Evolutionary conservation across 2,113 vertebrate genomes (phyloP).

Genomic region (Perca schrenkii): DNA sequence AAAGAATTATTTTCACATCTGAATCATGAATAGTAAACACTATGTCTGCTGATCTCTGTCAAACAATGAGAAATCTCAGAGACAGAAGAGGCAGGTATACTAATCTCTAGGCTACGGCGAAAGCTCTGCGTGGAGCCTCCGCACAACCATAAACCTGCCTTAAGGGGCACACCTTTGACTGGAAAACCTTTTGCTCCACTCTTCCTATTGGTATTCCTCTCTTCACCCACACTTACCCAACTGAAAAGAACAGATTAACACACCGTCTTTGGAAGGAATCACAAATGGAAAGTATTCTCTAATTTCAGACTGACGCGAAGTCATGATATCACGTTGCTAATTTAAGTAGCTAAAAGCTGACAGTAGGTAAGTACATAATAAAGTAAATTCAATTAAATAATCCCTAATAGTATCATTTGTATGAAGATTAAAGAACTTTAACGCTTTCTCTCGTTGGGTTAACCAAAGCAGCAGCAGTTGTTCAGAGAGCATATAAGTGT

Average conservation of each 20-base stretch:
- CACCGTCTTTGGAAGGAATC: not conserved
- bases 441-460: constrained; percentile 24
- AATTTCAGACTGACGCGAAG: too few relatives aligned
- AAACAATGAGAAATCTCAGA: constrained; percentile 1
- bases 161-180: constrained; percentile 18
- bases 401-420: constrained; percentile 8
- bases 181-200: constrained; percentile 30
- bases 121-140: too few relatives aligned
- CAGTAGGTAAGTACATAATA: not conserved
- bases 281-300: not conserved
- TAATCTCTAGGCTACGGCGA: not conserved
- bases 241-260: constrained; percentile 11
- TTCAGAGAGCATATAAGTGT: constrained; percentile 14
- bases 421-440: not conserved
- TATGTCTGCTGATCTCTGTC: not conserved
- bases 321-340: too few relatives aligned
- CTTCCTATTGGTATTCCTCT: constrained; percentile 28
- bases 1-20: not conserved
- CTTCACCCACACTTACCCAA: constrained; percentile 26
- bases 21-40: not conserved
- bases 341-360: not conserved
- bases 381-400: not conserved
- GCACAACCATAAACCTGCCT: too few relatives aligned
- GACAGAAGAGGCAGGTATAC: not conserved
- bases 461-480: constrained; percentile 23